These are phyloP conservation scores for Notolabrus celidotus DNA, from an alignment of 2,797 vertebrate genomes.

Conservation along the genomic window DNA sequence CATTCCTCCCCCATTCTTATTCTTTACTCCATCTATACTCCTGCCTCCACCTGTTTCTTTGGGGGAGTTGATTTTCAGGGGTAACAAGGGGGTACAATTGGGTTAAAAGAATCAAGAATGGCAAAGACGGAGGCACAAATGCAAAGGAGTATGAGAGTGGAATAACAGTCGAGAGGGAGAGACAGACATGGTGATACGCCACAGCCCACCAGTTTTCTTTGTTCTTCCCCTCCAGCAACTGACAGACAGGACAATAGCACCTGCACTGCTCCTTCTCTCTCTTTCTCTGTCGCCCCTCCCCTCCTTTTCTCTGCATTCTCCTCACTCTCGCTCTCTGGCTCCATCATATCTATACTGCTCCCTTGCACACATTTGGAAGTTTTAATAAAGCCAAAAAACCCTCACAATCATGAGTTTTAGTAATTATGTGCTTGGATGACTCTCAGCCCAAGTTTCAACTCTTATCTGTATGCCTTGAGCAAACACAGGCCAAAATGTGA, in stretches of 20 bases:
- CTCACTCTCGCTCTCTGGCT: slow-evolving; percentile 47
- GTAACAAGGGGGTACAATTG: slow-evolving; percentile 11
- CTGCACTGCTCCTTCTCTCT: slow-evolving; percentile 66
- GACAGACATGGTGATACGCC: slow-evolving; percentile 78
- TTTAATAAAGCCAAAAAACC: slow-evolving; percentile 49
- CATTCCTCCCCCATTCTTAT: slow-evolving; percentile 20
- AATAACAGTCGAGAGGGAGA: slow-evolving; percentile 69
- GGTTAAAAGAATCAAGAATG: slow-evolving; percentile 45
- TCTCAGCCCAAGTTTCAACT: slow-evolving; percentile 32
- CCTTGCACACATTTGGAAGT: slow-evolving; percentile 24
- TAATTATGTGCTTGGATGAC: slow-evolving; percentile 27
- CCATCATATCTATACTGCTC: slow-evolving; percentile 51
- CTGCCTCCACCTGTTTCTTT: slow-evolving; percentile 46
- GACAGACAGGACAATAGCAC: slow-evolving; percentile 83
- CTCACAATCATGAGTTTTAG: slow-evolving; percentile 52
- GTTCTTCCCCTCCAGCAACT: slow-evolving; percentile 74
- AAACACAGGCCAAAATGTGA: slow-evolving; percentile 14
- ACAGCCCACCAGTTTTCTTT: slow-evolving; percentile 77
- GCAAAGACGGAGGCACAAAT: slow-evolving; percentile 33
- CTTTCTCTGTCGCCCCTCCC: slow-evolving; percentile 49
- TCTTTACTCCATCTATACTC: slow-evolving; percentile 24
- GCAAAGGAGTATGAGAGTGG: slow-evolving; percentile 57
- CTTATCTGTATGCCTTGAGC: slow-evolving; percentile 21
- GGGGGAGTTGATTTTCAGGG: slow-evolving; percentile 15
- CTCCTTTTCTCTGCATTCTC: slow-evolving; percentile 60